phyloP scores from a whole-genome alignment of 1,140 invertebrate species.

The Sitophilus oryzae region DNA sequence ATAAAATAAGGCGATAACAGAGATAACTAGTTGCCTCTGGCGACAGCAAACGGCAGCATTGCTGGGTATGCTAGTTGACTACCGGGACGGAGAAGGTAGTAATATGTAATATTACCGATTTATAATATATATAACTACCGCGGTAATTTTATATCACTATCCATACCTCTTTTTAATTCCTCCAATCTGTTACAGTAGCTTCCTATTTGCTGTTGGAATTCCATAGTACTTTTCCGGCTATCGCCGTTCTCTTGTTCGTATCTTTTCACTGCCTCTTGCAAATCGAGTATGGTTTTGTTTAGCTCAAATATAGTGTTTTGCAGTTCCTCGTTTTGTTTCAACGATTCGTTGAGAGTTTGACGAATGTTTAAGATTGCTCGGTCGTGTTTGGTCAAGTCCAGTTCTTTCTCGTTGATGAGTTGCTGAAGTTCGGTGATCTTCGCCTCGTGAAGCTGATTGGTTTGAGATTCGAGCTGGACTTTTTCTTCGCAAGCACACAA shows the following conservation, averaged over 20 bases:
- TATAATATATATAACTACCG: no score
- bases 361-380: constrained; percentile 28
- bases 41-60: no score
- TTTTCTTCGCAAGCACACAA: constrained; percentile 29
- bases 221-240: constrained; percentile 9
- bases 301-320: constrained; percentile 27
- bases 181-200: constrained; percentile 18
- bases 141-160: no score
- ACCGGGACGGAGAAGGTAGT: no score
- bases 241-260: constrained; percentile 25
- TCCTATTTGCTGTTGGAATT: constrained; percentile 22
- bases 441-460: constrained; percentile 29
- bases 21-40: no score
- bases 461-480: constrained; percentile 28
- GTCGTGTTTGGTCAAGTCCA: constrained; percentile 26
- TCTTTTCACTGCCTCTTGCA: constrained; percentile 22
- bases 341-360: constrained; percentile 23
- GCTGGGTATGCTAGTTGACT: no score
- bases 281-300: constrained; percentile 22
- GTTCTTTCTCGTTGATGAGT: constrained; percentile 27
- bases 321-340: constrained; percentile 29
- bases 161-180: constrained; percentile 13
- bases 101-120: no score
- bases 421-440: constrained; percentile 32
- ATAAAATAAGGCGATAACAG: no score